These are phyloP conservation scores for Herminia tarsipennalis DNA, from an alignment of 2,888 invertebrate species.

Conservation along the genomic window DNA sequence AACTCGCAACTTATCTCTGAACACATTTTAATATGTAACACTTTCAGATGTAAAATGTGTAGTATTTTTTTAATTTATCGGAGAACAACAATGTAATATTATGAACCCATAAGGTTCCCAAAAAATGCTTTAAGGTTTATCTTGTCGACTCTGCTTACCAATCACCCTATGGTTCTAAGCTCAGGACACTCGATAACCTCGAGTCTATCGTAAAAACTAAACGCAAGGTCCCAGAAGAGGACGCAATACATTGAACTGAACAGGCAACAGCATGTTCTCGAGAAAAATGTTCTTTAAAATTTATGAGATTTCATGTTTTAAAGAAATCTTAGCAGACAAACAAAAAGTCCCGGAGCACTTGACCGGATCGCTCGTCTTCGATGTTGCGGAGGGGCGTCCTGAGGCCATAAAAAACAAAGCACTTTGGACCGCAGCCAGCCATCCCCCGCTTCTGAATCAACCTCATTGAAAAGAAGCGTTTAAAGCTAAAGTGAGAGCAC, in stretches of 20 bases:
- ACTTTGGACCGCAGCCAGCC: conserved; percentile 79
- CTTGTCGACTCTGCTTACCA: too few relatives aligned
- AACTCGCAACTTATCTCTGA: too few relatives aligned
- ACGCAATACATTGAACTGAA: conserved; percentile 18
- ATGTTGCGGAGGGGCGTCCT: conserved; percentile 58
- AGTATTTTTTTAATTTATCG: too few relatives aligned
- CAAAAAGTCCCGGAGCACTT: conserved; percentile 66
- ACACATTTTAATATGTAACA: too few relatives aligned
- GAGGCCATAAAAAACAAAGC: conserved; percentile 77
- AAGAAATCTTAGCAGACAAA: conserved; percentile 48
- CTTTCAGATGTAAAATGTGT: too few relatives aligned
- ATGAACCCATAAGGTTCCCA: too few relatives aligned
- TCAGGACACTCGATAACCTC: conserved; percentile 2
- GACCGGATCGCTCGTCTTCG: conserved; percentile 65
- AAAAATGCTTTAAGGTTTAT: too few relatives aligned
- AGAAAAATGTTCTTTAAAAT: conserved; percentile 38
- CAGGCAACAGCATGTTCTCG: conserved; percentile 12
- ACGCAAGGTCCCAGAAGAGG: background rate
- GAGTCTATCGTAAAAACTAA: background rate
- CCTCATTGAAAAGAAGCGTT: conserved; percentile 77
- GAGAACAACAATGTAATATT: too few relatives aligned
- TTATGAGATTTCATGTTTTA: conserved; percentile 47
- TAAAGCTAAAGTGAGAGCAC: conserved; percentile 70
- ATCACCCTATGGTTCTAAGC: too few relatives aligned
- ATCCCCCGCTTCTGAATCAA: conserved; percentile 62